These are phyloP conservation scores for Meghimatium bilineatum DNA, from an alignment of 2,888 invertebrate genomes.

Conservation along the genomic window DNA sequence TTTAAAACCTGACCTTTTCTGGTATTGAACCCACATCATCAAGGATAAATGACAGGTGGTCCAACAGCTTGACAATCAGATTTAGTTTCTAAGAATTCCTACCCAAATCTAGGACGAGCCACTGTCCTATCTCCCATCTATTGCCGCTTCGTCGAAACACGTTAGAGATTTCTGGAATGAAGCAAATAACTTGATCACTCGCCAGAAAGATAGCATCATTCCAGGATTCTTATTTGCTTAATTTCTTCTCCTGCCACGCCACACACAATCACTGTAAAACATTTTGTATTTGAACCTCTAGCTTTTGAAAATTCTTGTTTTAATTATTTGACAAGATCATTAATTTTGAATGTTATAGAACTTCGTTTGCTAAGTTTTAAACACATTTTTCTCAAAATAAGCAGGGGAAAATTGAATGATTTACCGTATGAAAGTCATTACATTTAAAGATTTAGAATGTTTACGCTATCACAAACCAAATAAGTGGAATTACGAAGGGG, in stretches of 20 bases:
- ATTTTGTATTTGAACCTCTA: not conserved
- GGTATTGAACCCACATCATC: no score
- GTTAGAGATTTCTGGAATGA: constrained; percentile 36
- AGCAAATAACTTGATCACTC: not conserved
- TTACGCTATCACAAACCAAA: constrained; percentile 37
- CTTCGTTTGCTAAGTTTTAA: no score
- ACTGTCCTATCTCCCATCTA: constrained; percentile 28
- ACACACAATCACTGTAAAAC: constrained; percentile 9
- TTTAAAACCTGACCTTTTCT: no score
- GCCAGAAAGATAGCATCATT: constrained; percentile 18
- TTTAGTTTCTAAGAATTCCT: not conserved
- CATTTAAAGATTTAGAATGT: not conserved
- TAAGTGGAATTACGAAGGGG: constrained; percentile 46
- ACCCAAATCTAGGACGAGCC: not conserved
- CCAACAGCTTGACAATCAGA: not conserved
- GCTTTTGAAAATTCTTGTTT: not conserved
- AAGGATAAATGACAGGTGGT: not conserved
- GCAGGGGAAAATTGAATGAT: not conserved
- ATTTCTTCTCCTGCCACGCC: not conserved
- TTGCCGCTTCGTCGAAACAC: constrained; percentile 27
- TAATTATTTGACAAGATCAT: not conserved
- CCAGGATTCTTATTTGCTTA: constrained; percentile 11
- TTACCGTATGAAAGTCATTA: not conserved
- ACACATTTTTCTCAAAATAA: no score
- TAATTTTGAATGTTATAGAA: no score